phyloP scores from a whole-genome alignment of 2,888 invertebrate species.

The Gasteruption jaculator region DNA sequence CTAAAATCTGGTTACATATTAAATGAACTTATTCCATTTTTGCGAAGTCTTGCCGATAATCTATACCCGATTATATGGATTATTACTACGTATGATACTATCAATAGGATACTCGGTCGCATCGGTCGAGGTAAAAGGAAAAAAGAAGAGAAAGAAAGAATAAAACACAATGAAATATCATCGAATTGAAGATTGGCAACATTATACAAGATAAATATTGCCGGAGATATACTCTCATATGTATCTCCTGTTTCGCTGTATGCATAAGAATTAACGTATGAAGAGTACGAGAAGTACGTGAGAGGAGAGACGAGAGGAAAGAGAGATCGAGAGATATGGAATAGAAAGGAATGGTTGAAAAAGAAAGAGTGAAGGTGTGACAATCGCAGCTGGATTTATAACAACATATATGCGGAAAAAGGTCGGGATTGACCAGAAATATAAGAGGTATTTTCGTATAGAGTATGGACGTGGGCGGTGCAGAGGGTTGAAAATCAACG shows the following conservation, averaged over 20 bases:
- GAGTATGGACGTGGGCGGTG: conserved; percentile 23
- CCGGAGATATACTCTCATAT: conserved; percentile 30
- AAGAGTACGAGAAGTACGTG: conserved; percentile 18
- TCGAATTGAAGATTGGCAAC: conserved; percentile 26
- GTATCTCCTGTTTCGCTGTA: conserved; percentile 31
- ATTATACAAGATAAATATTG: conserved; percentile 43
- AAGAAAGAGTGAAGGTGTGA: conserved; percentile 45
- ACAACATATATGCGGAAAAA: too few species aligned
- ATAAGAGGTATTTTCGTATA: too few species aligned
- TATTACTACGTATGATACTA: neutral
- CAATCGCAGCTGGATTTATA: conserved; percentile 46
- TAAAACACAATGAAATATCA: neutral
- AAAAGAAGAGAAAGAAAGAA: neutral
- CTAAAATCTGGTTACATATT: too few species aligned
- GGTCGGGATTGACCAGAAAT: too few species aligned
- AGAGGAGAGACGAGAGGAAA: conserved; percentile 19
- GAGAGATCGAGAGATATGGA: conserved; percentile 1
- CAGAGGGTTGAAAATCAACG: conserved; percentile 21
- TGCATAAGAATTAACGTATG: conserved; percentile 33
- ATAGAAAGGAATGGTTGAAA: too few species aligned
- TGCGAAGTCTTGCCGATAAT: too few species aligned
- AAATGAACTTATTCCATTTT: too few species aligned
- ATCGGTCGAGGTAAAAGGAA: neutral
- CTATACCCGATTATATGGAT: too few species aligned
- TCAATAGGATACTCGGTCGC: neutral